These are phyloP conservation scores for Drosophila mojavensis DNA, from an alignment of 1,140 invertebrate species.

Conservation along the genomic window DNA sequence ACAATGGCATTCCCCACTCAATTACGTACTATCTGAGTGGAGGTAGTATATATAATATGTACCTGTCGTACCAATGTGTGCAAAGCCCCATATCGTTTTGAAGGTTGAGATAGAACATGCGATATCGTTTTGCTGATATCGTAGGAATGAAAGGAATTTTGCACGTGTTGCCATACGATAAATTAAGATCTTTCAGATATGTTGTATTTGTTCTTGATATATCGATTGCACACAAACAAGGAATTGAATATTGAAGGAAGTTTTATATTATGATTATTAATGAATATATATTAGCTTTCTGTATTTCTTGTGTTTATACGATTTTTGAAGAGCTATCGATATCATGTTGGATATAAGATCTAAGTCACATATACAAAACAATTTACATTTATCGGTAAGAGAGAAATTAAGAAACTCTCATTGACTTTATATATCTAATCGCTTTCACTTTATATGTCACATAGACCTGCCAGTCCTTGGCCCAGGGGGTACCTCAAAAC, in stretches of 20 bases:
- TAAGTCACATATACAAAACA: too few species aligned
- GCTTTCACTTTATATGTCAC: not conserved
- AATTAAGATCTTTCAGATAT: not conserved
- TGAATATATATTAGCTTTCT: too few species aligned
- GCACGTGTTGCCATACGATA: conserved; percentile 31
- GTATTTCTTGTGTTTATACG: too few species aligned
- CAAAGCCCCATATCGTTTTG: conserved; percentile 15
- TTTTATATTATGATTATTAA: too few species aligned
- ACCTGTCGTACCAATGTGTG: conserved; percentile 4
- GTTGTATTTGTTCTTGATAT: not conserved
- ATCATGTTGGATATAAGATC: too few species aligned
- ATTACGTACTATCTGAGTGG: conserved; percentile 39
- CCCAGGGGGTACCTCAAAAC: not conserved
- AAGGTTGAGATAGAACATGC: conserved; percentile 8
- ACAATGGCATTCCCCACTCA: conserved; percentile 48
- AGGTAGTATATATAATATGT: not conserved
- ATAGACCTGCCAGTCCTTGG: not conserved
- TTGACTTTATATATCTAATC: too few species aligned
- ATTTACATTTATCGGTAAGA: too few species aligned
- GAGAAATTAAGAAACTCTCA: too few species aligned
- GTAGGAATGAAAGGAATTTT: not conserved
- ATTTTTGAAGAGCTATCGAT: too few species aligned
- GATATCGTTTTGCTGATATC: conserved; percentile 35
- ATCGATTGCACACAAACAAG: too few species aligned
- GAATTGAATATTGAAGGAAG: too few species aligned